A percentile compares a stretch with the other conserved stretches of the same genome.
Evolutionary conservation across 2,888 invertebrate genomes (phyloP).

Genomic region (Autographa gamma): DNA sequence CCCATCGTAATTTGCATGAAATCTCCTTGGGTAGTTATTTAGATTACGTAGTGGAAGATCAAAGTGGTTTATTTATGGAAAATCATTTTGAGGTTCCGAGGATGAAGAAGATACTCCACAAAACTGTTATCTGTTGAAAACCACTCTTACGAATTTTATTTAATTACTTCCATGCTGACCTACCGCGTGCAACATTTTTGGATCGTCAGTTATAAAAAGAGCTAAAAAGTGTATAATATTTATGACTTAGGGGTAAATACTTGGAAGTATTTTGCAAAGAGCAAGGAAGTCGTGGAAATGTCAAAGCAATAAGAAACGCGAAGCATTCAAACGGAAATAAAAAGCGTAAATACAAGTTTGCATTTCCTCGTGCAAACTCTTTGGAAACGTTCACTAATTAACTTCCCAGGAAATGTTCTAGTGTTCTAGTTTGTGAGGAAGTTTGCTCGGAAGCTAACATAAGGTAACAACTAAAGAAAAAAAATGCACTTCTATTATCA

Average conservation of each 20-base stretch:
- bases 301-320: constrained; percentile 13
- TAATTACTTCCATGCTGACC: too few species aligned
- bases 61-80: background rate
- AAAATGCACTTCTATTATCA: background rate
- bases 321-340: constrained; percentile 27
- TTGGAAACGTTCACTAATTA: constrained; percentile 45
- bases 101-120: too few species aligned
- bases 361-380: constrained; percentile 23
- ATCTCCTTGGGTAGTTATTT: background rate
- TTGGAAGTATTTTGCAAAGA: constrained; percentile 6
- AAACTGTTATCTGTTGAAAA: too few species aligned
- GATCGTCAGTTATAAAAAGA: background rate
- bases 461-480: background rate
- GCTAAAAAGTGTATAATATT: background rate
- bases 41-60: background rate
- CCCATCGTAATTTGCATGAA: background rate
- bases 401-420: constrained; percentile 29
- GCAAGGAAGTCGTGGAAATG: background rate
- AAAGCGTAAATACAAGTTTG: constrained; percentile 26
- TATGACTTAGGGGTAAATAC: background rate
- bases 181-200: background rate
- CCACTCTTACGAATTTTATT: too few species aligned
- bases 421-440: constrained; percentile 7
- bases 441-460: background rate
- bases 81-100: background rate